Evolutionary conservation across 2,113 vertebrate species (phyloP).

Genomic region (Notothenia coriiceps): DNA sequence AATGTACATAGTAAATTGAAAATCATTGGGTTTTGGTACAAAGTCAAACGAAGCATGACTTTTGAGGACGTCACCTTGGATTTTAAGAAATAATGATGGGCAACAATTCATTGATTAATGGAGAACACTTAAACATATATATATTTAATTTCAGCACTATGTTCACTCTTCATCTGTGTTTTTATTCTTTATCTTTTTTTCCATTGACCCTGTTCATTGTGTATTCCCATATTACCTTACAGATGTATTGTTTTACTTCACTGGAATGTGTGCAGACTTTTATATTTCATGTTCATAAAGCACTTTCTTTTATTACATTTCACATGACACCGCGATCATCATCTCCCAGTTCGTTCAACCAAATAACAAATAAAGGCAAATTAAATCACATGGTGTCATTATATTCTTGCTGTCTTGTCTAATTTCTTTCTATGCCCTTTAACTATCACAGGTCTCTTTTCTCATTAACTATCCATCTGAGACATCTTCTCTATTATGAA

Average conservation of each 20-base stretch:
- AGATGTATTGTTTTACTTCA: background rate
- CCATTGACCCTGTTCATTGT: background rate
- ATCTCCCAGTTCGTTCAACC: conserved; percentile 5
- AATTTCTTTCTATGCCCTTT: background rate
- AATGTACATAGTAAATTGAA: background rate
- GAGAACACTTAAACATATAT: too few relatives aligned
- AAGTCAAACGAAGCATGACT: background rate
- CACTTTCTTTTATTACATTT: background rate
- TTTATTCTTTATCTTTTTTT: background rate
- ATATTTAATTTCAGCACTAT: too few relatives aligned
- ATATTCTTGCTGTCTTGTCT: background rate
- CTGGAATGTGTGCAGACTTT: background rate
- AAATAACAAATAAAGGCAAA: conserved; percentile 2
- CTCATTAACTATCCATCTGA: background rate
- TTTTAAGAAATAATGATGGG: background rate
- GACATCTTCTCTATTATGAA: background rate
- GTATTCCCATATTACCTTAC: too few relatives aligned
- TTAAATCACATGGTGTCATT: background rate
- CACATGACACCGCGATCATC: background rate
- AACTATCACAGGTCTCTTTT: background rate
- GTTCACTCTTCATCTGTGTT: background rate
- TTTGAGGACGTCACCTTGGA: background rate
- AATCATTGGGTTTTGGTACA: background rate
- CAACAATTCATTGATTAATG: background rate
- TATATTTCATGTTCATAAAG: background rate